Evolutionary conservation across 1,140 invertebrate species (phyloP), one percentile per base, ranked within the genome.

Genomic region (Amphibalanus amphitrite): DNA sequence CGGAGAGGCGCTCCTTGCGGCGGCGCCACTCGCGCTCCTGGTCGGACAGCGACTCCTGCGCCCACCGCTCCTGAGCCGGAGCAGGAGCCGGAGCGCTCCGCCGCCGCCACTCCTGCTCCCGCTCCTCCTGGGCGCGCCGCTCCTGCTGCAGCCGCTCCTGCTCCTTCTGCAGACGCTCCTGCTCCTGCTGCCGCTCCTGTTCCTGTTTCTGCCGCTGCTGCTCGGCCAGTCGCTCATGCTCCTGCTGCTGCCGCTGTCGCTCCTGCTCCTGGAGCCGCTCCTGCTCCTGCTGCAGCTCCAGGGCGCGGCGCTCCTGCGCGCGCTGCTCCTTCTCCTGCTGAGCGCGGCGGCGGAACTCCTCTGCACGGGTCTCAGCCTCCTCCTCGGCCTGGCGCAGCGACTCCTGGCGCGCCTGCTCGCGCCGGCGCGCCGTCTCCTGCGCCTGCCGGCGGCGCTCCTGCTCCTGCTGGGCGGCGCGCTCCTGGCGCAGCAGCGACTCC

Each of bases 401-500:
- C 47, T 59, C 47, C 13, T 23, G 47, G 17, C 47, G 47, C 47
- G 47, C 47, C 47, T 59, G 47, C 47, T 59, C 47, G 47, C 47
- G 47, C 1, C 47, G 47, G 6, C 38, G 38, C 6, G 6, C 17
- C 38, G 6, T 6, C 38, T 38, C 38, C 13, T 13, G 13, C 47
- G 47, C 47, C 47, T 59, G 47, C 10, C 47, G 47, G 1, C 47
- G 47, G 47, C 47, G 47, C 47, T 59, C 47, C 47, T 59, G 47
- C 10, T 59, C 47, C 47, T 59, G 47, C 47, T 59, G 47, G 10
- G 10, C 13, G 47, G 47, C 86, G 28, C 87, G 84, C 78, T 92
- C 89, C 76, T 91, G 88, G 76, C 89, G 88, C 26, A 91, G 80
- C 78, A 91, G 86, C 29, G 86, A 85, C 29, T 86, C 88, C 80